These are phyloP conservation scores for Choloepus hoffmanni DNA, from an alignment of 2,113 vertebrate genomes.

Conservation along the genomic window DNA sequence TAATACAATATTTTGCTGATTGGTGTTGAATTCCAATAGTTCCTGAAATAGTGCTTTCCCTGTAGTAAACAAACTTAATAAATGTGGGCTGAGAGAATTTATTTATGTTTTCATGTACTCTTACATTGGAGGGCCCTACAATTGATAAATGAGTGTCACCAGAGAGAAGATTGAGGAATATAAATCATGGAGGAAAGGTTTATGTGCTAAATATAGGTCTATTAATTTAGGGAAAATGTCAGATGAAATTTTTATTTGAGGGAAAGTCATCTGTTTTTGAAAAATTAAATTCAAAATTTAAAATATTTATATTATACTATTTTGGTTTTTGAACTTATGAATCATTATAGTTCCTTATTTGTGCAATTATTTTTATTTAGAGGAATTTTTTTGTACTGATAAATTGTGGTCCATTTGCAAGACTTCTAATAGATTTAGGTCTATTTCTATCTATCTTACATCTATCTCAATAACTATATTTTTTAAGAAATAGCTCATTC, in stretches of 20 bases:
- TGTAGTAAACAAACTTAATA: background rate
- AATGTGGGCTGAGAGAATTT: background rate
- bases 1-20: background rate
- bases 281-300: constrained; percentile 36
- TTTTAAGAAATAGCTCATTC: background rate
- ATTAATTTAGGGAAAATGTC: background rate
- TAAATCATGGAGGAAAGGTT: background rate
- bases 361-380: background rate
- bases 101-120: background rate
- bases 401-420: background rate
- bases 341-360: background rate
- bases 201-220: background rate
- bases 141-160: background rate
- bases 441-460: background rate
- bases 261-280: background rate
- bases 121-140: background rate
- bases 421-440: background rate
- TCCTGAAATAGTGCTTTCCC: background rate
- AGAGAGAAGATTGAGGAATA: background rate
- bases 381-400: background rate
- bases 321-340: background rate
- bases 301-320: background rate
- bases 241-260: background rate
- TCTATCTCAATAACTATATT: background rate
- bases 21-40: background rate